Conservation (phyloP, 2,797 vertebrate species). For the Pseudochromis fuscus region DNA sequence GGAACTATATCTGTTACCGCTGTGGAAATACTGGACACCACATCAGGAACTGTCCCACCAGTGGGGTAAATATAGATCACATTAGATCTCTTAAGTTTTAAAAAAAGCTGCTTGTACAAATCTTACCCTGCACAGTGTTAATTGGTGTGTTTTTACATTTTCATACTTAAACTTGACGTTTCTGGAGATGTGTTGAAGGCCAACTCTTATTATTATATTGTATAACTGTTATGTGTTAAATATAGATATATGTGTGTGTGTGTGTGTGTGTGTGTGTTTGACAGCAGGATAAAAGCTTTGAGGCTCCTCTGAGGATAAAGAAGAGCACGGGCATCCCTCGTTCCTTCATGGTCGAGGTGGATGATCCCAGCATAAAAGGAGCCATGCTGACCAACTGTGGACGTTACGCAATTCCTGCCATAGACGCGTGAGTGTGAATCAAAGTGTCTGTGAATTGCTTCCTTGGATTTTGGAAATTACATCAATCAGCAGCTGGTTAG, state of each 20-base stretch:
- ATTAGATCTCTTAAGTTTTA: not conserved
- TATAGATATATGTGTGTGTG: constrained; percentile 16
- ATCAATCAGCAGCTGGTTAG: too few species aligned
- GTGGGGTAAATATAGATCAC: constrained; percentile 85
- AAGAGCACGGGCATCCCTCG: constrained; percentile 98
- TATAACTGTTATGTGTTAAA: not conserved
- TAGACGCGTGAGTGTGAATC: constrained; percentile 91
- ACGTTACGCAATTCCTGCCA: constrained; percentile 94
- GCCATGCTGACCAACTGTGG: constrained; percentile 98
- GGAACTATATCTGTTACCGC: constrained; percentile 94
- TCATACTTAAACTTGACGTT: too few species aligned
- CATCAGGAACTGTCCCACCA: constrained; percentile 95
- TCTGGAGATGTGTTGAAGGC: not conserved
- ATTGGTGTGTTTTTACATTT: not conserved
- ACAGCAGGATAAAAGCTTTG: constrained; percentile 92
- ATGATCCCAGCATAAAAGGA: constrained; percentile 95
- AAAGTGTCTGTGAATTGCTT: not conserved
- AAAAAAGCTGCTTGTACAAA: not conserved
- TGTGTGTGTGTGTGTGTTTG: constrained; percentile 33
- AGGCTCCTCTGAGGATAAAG: constrained; percentile 92
- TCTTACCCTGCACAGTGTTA: not conserved
- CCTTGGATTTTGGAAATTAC: too few species aligned
- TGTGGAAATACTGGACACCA: constrained; percentile 96
- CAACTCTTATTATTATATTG: too few species aligned
- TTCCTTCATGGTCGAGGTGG: constrained; percentile 98